Conservation (phyloP, 2,113 vertebrate species). For the Psittacara wagleri region DNA sequence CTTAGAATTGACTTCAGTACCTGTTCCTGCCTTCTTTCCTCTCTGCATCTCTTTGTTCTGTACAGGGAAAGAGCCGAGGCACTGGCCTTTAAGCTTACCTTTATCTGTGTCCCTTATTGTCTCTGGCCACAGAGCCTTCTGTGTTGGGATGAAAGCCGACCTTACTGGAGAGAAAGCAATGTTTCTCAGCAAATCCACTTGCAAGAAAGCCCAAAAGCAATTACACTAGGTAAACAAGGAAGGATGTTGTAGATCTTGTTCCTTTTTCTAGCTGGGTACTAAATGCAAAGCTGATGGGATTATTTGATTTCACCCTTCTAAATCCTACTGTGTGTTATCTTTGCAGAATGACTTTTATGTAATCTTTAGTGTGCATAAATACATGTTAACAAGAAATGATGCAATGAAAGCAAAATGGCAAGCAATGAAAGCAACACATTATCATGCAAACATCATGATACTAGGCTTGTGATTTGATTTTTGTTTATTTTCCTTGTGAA, state of each 20-base stretch:
- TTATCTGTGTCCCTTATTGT: neutral
- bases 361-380: conserved; percentile 64
- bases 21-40: neutral
- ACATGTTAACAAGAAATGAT: conserved; percentile 46
- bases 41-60: neutral
- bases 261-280: conserved; percentile 2
- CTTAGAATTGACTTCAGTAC: neutral
- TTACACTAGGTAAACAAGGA: conserved; percentile 57
- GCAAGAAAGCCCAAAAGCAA: conserved; percentile 38
- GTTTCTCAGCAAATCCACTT: conserved; percentile 28
- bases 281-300: conserved; percentile 42
- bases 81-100: neutral
- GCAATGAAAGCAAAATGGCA: conserved; percentile 47
- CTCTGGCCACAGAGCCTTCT: neutral
- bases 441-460: neutral
- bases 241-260: conserved; percentile 30
- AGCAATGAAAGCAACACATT: neutral
- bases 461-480: neutral
- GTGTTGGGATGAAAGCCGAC: neutral
- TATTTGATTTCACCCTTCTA: conserved; percentile 30
- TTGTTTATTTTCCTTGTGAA: neutral
- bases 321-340: conserved; percentile 39
- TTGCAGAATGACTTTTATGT: conserved; percentile 44
- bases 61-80: neutral
- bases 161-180: neutral